phyloP scores from a whole-genome alignment of 2,888 invertebrate genomes.

The Folsomia candida region DNA sequence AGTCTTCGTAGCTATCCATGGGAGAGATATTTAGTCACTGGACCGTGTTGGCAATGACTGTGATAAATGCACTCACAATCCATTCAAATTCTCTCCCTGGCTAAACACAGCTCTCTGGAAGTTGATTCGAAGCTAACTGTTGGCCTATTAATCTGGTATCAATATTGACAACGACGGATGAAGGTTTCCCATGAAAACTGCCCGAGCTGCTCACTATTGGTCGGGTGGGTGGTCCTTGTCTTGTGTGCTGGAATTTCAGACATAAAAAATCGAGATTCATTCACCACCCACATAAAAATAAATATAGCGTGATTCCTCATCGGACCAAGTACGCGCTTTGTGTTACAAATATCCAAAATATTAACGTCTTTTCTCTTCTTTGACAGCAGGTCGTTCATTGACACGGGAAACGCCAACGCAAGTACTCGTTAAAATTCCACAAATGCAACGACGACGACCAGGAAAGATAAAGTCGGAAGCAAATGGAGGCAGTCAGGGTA shows the following conservation, averaged over 20 bases:
- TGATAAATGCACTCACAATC: slow-evolving; percentile 11
- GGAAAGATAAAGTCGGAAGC: no score
- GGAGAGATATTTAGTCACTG: not conserved
- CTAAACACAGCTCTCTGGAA: slow-evolving; percentile 51
- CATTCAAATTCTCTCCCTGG: slow-evolving; percentile 10
- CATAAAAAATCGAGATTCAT: no score
- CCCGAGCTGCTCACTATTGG: slow-evolving; percentile 43
- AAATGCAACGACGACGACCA: not conserved
- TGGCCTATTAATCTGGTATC: slow-evolving; percentile 51
- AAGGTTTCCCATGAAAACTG: slow-evolving; percentile 49
- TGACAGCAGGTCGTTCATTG: not conserved
- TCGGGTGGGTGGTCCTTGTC: slow-evolving; percentile 40
- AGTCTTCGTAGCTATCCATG: not conserved
- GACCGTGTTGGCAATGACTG: slow-evolving; percentile 1
- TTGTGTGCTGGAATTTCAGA: not conserved
- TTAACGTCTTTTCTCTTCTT: no score
- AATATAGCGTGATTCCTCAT: no score
- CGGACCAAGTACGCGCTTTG: no score
- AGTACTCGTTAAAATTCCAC: not conserved
- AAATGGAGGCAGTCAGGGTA: not conserved
- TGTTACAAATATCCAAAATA: no score
- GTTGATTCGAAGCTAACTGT: slow-evolving; percentile 51
- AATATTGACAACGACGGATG: slow-evolving; percentile 51
- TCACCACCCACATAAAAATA: no score
- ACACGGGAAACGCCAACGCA: not conserved